Conservation (phyloP, 2,888 invertebrate genomes). For the Sisyra nigra region DNA sequence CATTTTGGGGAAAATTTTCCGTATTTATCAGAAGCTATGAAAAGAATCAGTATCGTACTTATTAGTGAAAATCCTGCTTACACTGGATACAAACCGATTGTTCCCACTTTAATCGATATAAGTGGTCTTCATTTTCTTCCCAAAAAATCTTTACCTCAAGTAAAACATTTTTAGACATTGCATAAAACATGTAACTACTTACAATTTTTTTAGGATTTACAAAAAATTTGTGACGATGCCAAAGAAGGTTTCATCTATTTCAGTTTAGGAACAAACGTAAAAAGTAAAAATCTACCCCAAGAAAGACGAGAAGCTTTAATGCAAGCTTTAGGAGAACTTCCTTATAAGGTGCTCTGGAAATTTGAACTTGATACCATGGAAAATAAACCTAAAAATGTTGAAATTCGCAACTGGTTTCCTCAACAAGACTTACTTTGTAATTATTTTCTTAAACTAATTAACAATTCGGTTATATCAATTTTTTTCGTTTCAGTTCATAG, state of each 20-base stretch:
- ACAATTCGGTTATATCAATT: neutral
- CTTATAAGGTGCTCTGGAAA: conserved; percentile 16
- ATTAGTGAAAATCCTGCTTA: conserved; percentile 11
- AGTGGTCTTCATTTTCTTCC: conserved; percentile 11
- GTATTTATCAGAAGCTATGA: conserved; percentile 10
- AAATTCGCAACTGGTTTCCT: conserved; percentile 25
- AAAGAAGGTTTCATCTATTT: conserved; percentile 17
- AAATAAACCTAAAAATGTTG: conserved; percentile 23
- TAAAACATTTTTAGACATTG: neutral
- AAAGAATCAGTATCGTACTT: conserved; percentile 12
- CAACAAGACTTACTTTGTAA: conserved; percentile 25
- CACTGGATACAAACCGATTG: conserved; percentile 9
- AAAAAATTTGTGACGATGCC: conserved; percentile 15
- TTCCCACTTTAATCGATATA: conserved; percentile 13
- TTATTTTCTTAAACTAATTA: conserved; percentile 2
- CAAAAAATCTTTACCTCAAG: conserved; percentile 2
- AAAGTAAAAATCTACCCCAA: conserved; percentile 14
- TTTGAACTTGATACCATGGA: conserved; percentile 18
- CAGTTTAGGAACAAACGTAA: conserved; percentile 18
- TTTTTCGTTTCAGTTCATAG: conserved; percentile 21
- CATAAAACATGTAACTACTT: neutral
- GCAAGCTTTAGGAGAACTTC: conserved; percentile 15
- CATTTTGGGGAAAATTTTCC: conserved; percentile 12
- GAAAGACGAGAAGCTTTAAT: conserved; percentile 13
- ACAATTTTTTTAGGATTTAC: conserved; percentile 12